Conservation (phyloP, 2,113 vertebrate species). For the Rhodinocichla rosea region DNA sequence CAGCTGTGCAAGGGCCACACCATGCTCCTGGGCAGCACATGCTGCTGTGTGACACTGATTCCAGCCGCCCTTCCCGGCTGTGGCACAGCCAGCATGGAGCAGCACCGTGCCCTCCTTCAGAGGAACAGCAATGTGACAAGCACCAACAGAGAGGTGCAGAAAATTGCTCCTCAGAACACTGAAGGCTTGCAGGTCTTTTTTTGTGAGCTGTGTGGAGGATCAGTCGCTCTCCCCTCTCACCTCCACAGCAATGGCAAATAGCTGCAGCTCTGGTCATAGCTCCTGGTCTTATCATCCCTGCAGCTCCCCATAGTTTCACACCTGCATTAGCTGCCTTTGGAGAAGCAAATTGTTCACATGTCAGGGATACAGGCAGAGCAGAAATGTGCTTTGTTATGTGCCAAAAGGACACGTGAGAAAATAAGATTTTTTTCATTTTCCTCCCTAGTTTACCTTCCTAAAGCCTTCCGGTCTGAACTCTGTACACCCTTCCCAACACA, state of each 20-base stretch:
- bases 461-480: not conserved
- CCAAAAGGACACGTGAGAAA: not conserved
- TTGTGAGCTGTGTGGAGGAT: not conserved
- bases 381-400: not conserved
- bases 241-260: not conserved
- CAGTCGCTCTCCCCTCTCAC: not conserved
- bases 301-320: not conserved
- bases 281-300: accelerated
- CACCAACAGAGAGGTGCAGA: not conserved
- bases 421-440: not conserved
- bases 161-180: not conserved
- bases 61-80: accelerated
- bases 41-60: accelerated
- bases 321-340: not conserved
- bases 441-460: not conserved
- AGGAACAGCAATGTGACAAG: accelerated
- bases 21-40: accelerated
- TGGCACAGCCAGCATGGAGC: accelerated
- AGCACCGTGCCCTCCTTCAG: accelerated
- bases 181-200: not conserved
- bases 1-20: not conserved
- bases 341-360: not conserved
- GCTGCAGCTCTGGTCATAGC: not conserved
- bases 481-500: not conserved
- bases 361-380: not conserved